Evolutionary conservation across 2,797 vertebrate species (phyloP).

Genomic region (Tragopan temminckii): DNA sequence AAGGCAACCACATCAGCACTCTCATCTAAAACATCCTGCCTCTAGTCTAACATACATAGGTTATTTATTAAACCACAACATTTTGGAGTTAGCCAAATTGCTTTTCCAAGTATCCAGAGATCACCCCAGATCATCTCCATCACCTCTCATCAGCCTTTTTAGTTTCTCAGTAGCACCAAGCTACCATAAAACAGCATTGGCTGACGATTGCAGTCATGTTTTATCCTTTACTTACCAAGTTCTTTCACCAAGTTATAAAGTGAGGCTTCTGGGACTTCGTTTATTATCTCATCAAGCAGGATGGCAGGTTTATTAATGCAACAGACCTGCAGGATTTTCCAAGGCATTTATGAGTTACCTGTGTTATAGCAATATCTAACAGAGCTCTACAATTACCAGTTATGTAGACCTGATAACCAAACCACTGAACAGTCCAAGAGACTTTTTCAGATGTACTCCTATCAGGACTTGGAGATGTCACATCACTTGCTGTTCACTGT

Average conservation of each 20-base stretch:
- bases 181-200: not conserved
- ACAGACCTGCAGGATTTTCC: slow-evolving; percentile 53
- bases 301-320: slow-evolving; percentile 58
- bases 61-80: not conserved
- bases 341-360: slow-evolving; percentile 59
- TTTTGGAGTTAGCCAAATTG: not conserved
- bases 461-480: not conserved
- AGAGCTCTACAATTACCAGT: not conserved
- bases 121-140: not conserved
- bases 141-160: not conserved
- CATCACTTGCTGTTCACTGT: not conserved
- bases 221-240: not conserved
- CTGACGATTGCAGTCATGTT: not conserved
- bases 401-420: not conserved
- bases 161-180: slow-evolving; percentile 15
- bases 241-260: not conserved
- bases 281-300: slow-evolving; percentile 61
- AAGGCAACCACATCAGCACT: not conserved
- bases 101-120: not conserved
- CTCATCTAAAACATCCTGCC: not conserved
- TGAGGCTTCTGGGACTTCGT: slow-evolving; percentile 15
- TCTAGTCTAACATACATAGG: not conserved
- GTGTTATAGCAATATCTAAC: not conserved
- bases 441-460: not conserved
- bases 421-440: not conserved